Percentiles rank a stretch among this genome's conserved stretches.
These are phyloP conservation scores for Leptogaster cylindrica DNA, from an alignment of 2,888 invertebrate species.

Conservation along the genomic window DNA sequence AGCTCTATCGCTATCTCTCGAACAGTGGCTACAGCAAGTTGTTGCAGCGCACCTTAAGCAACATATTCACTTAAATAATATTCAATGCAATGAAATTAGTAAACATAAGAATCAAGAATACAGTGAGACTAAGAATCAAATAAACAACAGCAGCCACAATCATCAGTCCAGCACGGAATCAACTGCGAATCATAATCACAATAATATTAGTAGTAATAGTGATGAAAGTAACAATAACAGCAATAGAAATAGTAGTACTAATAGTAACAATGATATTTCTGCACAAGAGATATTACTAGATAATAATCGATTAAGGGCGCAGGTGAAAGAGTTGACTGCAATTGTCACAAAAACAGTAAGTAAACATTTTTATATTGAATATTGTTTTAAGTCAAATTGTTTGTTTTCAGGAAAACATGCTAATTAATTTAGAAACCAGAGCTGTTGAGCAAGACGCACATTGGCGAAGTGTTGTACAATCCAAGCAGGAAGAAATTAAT, in stretches of 20 bases:
- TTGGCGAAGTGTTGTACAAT: slow-evolving; percentile 58
- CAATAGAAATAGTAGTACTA: slow-evolving; percentile 46
- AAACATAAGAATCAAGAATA: slow-evolving; percentile 1
- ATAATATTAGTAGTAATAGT: slow-evolving; percentile 49
- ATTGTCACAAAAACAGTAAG: slow-evolving; percentile 80
- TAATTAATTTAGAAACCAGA: slow-evolving; percentile 58
- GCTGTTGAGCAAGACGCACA: slow-evolving; percentile 60
- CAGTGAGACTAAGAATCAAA: slow-evolving; percentile 52
- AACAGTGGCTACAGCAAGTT: slow-evolving; percentile 60
- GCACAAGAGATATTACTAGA: slow-evolving; percentile 64
- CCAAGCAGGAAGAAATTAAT: slow-evolving; percentile 59
- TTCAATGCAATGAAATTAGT: slow-evolving; percentile 42
- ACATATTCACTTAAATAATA: slow-evolving; percentile 50
- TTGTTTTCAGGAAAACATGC: slow-evolving; percentile 56
- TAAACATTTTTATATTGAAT: slow-evolving; percentile 46
- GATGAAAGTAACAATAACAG: slow-evolving; percentile 50
- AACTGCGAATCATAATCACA: slow-evolving; percentile 25
- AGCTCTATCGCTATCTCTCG: slow-evolving; percentile 57
- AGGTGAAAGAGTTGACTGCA: slow-evolving; percentile 74
- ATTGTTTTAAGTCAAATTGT: background rate
- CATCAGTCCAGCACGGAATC: slow-evolving; percentile 44
- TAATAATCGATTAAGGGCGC: slow-evolving; percentile 70
- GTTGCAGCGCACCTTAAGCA: slow-evolving; percentile 56
- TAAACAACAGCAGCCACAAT: slow-evolving; percentile 57
- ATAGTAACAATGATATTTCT: slow-evolving; percentile 49